Evolutionary conservation across 2,113 vertebrate species (phyloP), one percentile per base, ranked within the genome.

Genomic region (Oncorhynchus nerka): DNA sequence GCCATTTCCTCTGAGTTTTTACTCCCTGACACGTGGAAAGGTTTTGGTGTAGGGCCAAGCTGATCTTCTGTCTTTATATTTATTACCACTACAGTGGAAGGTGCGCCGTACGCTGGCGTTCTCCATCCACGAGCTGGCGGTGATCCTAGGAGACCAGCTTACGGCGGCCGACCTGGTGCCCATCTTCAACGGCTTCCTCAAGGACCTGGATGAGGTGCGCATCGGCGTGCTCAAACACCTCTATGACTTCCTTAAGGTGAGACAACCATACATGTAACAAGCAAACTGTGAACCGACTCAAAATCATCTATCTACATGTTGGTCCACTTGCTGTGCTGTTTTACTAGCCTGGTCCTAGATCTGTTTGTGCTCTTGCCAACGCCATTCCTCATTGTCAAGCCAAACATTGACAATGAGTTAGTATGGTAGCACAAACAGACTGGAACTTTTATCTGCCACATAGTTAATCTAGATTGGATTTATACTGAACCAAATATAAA

Each of bases 181-280:
- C 78, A 96, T 99, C 88, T 99, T 99, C 85, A 99, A 99, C 76
- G 97, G 98, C 57, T 99, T 99, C 88, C 92, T 99, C 70, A 99
- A 99, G 89, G 98, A 99, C 84, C 93, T 99, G 1, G 97, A 99
- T 68, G 98, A 99, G 91, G 98, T 99, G 79, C 96, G 98, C 76
- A 98, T 99, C 87, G 98, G 98, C 1, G 97, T 99, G 59, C 96
- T 99, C 65, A 98, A 98, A 82, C 97, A 99, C 80, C 92, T 99
- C 81, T 97, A 99, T 59, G 97, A 99, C 92, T 99, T 99, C 84
- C 93, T 99, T 70, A 99, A 99, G 96, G 98, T 91, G 68, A 70
- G 71, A 64, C 12, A 13, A n/a, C 13, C n/a, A 45, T 45, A 11
- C 39, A 9, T 26, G 24, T 39, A 61, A 51, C 45, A 26, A n/a